phyloP scores from a whole-genome alignment of 2,888 invertebrate species.

The Hedya salicella region DNA sequence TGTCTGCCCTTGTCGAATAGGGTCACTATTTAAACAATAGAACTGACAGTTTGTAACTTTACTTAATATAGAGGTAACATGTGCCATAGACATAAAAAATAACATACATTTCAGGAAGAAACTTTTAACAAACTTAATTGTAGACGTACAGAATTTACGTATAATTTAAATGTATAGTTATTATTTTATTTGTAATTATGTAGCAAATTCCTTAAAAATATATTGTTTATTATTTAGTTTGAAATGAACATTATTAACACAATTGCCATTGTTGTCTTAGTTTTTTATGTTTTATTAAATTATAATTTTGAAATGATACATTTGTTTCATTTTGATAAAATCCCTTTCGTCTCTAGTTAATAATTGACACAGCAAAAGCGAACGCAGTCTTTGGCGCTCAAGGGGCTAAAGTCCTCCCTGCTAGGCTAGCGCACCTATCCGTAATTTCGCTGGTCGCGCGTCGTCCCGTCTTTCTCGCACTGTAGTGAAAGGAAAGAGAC shows the following conservation, averaged over 20 bases:
- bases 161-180: slow-evolving; percentile 32
- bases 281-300: slow-evolving; percentile 69
- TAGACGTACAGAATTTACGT: neutral
- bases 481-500: no score
- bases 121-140: neutral
- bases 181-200: slow-evolving; percentile 46
- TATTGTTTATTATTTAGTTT: slow-evolving; percentile 57
- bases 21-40: neutral
- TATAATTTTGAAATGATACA: slow-evolving; percentile 60
- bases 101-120: neutral
- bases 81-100: slow-evolving; percentile 24
- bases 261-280: slow-evolving; percentile 77
- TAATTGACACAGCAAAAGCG: no score
- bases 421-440: no score
- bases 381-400: no score
- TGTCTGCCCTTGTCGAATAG: neutral
- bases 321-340: slow-evolving; percentile 30
- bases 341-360: no score
- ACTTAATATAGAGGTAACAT: slow-evolving; percentile 24
- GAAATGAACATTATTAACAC: slow-evolving; percentile 55
- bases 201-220: slow-evolving; percentile 65
- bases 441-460: no score
- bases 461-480: no score
- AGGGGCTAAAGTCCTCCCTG: no score
- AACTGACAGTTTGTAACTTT: neutral